phyloP scores from a whole-genome alignment of 2,888 invertebrate genomes.

The Fragum fragum region DNA sequence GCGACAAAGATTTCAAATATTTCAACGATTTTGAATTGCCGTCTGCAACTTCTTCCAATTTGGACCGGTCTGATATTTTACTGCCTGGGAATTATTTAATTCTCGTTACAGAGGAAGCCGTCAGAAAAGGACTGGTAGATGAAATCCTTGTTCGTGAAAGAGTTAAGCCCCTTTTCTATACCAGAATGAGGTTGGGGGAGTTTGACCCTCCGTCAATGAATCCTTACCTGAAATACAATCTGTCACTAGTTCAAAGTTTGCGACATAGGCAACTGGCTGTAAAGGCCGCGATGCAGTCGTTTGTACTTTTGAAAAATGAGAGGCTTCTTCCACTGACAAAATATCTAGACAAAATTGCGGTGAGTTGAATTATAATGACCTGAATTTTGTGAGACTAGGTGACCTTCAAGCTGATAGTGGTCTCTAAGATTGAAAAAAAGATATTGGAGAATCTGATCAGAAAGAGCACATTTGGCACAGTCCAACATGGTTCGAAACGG shows the following conservation, averaged over 20 bases:
- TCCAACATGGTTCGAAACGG: too few species aligned
- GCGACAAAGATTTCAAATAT: too few species aligned
- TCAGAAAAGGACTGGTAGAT: constrained; percentile 64
- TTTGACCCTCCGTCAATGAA: constrained; percentile 82
- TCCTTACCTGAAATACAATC: constrained; percentile 73
- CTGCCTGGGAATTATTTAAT: too few species aligned
- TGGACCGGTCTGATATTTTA: too few species aligned
- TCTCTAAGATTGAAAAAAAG: too few species aligned
- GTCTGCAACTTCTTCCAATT: too few species aligned
- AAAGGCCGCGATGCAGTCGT: constrained; percentile 79
- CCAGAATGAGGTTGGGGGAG: constrained; percentile 81
- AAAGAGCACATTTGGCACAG: too few species aligned
- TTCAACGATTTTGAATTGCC: too few species aligned
- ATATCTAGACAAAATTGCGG: constrained; percentile 60
- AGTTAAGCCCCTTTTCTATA: constrained; percentile 78
- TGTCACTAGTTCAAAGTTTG: constrained; percentile 70
- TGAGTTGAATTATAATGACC: too few species aligned
- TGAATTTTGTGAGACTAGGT: too few species aligned
- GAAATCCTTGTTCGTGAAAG: constrained; percentile 66
- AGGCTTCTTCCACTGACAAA: constrained; percentile 61
- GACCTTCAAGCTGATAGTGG: too few species aligned
- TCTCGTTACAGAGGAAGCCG: constrained; percentile 60
- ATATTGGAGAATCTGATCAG: too few species aligned
- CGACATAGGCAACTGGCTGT: constrained; percentile 72
- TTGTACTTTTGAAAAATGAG: constrained; percentile 81